These are phyloP conservation scores for Heliconius congener DNA, from an alignment of 1,140 invertebrate genomes.

Conservation along the genomic window DNA sequence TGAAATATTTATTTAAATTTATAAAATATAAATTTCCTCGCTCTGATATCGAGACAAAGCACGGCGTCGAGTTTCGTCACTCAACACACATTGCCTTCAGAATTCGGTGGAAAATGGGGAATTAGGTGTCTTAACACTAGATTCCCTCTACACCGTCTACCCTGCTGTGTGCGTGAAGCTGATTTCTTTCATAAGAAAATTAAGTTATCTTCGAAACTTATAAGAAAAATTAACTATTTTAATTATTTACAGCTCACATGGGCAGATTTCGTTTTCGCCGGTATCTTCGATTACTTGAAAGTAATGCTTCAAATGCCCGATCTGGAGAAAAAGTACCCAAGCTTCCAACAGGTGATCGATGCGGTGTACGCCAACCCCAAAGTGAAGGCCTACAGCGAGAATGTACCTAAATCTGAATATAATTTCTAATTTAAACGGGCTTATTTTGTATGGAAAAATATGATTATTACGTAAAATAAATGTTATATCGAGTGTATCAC, in stretches of 20 bases:
- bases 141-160: too few species aligned
- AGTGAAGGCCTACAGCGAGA: constrained; percentile 47
- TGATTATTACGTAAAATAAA: neutral
- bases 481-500: neutral
- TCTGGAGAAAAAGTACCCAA: constrained; percentile 74
- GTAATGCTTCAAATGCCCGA: constrained; percentile 81
- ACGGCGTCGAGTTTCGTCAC: too few species aligned
- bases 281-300: constrained; percentile 83
- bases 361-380: constrained; percentile 47
- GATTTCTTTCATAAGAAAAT: too few species aligned
- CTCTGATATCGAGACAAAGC: too few species aligned
- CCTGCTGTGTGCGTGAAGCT: too few species aligned
- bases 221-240: too few species aligned
- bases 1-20: too few species aligned
- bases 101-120: too few species aligned
- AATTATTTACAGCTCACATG: constrained; percentile 83
- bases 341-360: constrained; percentile 49
- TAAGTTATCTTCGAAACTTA: too few species aligned
- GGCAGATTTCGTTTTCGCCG: constrained; percentile 84
- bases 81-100: too few species aligned
- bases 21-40: too few species aligned
- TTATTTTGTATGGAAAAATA: neutral
- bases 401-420: constrained; percentile 31
- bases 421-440: neutral
- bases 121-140: too few species aligned